A percentile compares a stretch with the other conserved stretches of the same genome.
Evolutionary conservation across 2,797 vertebrate genomes (phyloP).

Genomic region (Syngnathus acus): DNA sequence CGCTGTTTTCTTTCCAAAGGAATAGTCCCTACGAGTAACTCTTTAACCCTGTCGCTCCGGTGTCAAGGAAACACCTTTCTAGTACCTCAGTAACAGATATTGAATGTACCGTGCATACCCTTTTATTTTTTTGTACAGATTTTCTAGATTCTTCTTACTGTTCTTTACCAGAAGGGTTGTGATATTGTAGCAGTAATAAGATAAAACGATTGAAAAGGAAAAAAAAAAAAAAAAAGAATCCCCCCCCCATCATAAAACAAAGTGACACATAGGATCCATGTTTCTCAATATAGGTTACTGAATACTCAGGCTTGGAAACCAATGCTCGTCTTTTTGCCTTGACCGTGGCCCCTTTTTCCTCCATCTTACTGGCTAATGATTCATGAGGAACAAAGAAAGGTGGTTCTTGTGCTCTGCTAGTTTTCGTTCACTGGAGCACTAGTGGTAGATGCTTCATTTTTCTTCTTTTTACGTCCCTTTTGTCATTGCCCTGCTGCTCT

Average conservation of each 20-base stretch:
- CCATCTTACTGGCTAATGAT: slow-evolving; percentile 34
- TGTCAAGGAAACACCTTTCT: slow-evolving; percentile 73
- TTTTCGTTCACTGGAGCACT: slow-evolving; percentile 38
- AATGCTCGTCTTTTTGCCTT: slow-evolving; percentile 36
- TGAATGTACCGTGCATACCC: slow-evolving; percentile 79
- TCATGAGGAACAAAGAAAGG: slow-evolving; percentile 28
- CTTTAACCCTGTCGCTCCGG: slow-evolving; percentile 66
- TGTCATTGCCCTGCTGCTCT: slow-evolving; percentile 52
- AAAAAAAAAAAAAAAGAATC: slow-evolving; percentile 10
- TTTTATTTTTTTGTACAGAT: slow-evolving; percentile 72
- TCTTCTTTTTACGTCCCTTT: slow-evolving; percentile 22
- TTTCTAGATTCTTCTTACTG: slow-evolving; percentile 69
- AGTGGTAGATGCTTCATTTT: slow-evolving; percentile 39
- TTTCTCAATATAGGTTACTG: slow-evolving; percentile 29
- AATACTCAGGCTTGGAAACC: slow-evolving; percentile 61
- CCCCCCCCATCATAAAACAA: slow-evolving; percentile 35
- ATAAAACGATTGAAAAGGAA: slow-evolving; percentile 2
- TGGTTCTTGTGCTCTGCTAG: slow-evolving; percentile 43
- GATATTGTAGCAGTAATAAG: slow-evolving; percentile 61
- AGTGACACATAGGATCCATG: slow-evolving; percentile 36
- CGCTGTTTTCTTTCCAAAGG: slow-evolving; percentile 67
- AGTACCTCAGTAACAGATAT: slow-evolving; percentile 86
- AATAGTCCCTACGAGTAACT: slow-evolving; percentile 62
- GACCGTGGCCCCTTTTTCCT: slow-evolving; percentile 29
- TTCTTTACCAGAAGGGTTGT: slow-evolving; percentile 63